Evolutionary conservation across 2,888 invertebrate species (phyloP).

Genomic region (Luperina nickerlii): DNA sequence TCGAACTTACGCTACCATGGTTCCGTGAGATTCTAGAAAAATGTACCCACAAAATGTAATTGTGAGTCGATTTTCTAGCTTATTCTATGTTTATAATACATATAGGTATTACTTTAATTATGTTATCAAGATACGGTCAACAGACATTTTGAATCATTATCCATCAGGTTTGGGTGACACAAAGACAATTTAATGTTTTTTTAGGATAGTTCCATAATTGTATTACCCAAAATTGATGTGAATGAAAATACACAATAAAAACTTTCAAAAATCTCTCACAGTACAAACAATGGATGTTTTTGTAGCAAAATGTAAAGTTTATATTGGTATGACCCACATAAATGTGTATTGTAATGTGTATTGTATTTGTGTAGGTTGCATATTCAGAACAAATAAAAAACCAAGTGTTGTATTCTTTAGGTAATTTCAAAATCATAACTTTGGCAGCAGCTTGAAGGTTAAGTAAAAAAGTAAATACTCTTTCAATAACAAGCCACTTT

Average conservation of each 20-base stretch:
- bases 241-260: constrained; percentile 29
- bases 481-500: not conserved
- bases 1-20: constrained; percentile 58
- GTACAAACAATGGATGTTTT: constrained; percentile 40
- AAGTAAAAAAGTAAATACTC: constrained; percentile 1
- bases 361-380: constrained; percentile 7
- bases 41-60: constrained; percentile 47
- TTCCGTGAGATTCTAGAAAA: constrained; percentile 64
- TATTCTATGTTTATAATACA: not conserved
- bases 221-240: not conserved
- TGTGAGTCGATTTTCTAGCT: not conserved
- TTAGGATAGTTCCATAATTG: not conserved
- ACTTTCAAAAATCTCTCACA: constrained; percentile 32
- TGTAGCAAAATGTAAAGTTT: not conserved
- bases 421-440: constrained; percentile 42
- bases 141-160: constrained; percentile 29
- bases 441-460: constrained; percentile 35
- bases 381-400: constrained; percentile 4
- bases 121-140: constrained; percentile 18
- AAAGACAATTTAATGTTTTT: not conserved
- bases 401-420: constrained; percentile 8
- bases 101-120: constrained; percentile 4
- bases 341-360: not conserved
- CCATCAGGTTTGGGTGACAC: constrained; percentile 19
- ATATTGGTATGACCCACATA: constrained; percentile 19